phyloP scores from a whole-genome alignment of 2,113 vertebrate species.

The Dendrocopos noguchii region DNA sequence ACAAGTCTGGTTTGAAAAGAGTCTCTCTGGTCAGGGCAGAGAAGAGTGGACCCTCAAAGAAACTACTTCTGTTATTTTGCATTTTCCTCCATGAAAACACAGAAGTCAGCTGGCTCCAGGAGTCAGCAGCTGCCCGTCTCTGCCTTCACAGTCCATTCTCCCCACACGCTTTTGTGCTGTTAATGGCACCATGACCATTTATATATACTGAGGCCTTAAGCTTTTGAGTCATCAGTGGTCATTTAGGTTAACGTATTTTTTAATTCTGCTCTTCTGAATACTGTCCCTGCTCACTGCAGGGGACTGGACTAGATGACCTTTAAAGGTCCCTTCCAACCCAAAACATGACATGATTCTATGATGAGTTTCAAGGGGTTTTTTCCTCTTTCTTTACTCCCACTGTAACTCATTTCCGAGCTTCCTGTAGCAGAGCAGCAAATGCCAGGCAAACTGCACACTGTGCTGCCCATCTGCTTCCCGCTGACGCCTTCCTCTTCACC shows the following conservation, averaged over 20 bases:
- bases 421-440: neutral
- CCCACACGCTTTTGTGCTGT: neutral
- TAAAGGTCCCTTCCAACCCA: neutral
- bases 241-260: neutral
- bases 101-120: neutral
- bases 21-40: neutral
- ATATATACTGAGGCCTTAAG: conserved; percentile 5
- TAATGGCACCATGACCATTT: neutral
- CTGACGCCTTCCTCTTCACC: neutral
- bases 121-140: neutral
- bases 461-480: conserved; percentile 34
- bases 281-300: neutral
- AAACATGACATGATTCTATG: neutral
- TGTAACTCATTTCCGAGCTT: conserved; percentile 4
- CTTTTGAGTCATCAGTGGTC: neutral
- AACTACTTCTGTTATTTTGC: neutral
- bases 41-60: neutral
- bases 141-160: neutral
- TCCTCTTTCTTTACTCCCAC: neutral
- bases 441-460: neutral
- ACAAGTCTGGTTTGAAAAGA: neutral
- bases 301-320: neutral
- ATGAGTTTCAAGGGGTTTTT: neutral
- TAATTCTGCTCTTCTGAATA: neutral
- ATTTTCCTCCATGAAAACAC: neutral